phyloP scores from a whole-genome alignment of 2,888 invertebrate genomes.

The Cecidostiba fungosa region DNA sequence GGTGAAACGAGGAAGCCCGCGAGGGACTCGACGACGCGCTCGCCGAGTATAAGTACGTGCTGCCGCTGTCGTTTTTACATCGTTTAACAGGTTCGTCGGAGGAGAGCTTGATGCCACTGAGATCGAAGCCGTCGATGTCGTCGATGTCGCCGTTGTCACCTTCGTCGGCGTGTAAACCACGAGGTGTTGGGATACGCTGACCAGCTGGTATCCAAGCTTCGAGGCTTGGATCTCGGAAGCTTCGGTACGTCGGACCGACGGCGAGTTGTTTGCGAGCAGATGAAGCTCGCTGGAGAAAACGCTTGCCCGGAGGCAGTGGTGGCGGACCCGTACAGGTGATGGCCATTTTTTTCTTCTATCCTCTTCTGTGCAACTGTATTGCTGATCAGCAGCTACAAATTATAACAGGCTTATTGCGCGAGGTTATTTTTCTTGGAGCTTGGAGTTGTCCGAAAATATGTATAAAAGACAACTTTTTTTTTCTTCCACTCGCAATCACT shows the following conservation, averaged over 20 bases:
- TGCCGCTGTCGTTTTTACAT: conserved; percentile 48
- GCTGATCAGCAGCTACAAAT: too few species aligned
- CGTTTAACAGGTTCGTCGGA: conserved; percentile 71
- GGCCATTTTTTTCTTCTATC: conserved; percentile 78
- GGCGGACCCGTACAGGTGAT: conserved; percentile 83
- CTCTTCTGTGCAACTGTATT: too few species aligned
- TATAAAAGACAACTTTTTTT: too few species aligned
- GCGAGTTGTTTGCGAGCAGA: conserved; percentile 79
- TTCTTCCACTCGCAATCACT: too few species aligned
- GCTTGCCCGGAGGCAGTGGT: conserved; percentile 83
- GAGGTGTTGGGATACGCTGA: too few species aligned
- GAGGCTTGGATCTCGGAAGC: conserved; percentile 83
- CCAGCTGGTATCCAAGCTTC: conserved; percentile 79
- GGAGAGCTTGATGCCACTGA: conserved; percentile 64
- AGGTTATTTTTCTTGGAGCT: too few species aligned
- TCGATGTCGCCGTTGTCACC: conserved; percentile 61
- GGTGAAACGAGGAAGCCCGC: conserved; percentile 65
- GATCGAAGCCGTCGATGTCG: conserved; percentile 60
- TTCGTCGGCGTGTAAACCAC: conserved; percentile 20
- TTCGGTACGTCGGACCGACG: conserved; percentile 81
- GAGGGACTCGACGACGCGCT: conserved; percentile 79
- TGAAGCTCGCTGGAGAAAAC: conserved; percentile 73
- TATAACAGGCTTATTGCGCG: too few species aligned
- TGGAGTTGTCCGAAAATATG: too few species aligned
- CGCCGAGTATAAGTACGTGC: conserved; percentile 77